These are phyloP conservation scores for Phaenicophaeus curvirostris DNA, from an alignment of 2,797 vertebrate genomes.

Conservation along the genomic window DNA sequence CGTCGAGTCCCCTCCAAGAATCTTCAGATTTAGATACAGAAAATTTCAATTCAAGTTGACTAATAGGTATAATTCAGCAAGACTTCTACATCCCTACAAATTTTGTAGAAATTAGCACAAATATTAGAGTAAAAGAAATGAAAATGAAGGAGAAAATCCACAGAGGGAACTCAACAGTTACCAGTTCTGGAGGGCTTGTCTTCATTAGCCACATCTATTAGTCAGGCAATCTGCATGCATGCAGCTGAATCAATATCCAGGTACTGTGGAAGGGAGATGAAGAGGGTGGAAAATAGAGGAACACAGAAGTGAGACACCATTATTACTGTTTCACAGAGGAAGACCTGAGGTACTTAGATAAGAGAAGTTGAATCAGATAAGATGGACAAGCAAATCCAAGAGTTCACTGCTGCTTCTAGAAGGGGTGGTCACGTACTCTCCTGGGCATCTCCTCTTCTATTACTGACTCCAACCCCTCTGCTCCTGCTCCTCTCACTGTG, in stretches of 20 bases:
- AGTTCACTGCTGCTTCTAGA: not conserved
- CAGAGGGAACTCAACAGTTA: not conserved
- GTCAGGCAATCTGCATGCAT: not conserved
- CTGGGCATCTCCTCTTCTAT: rapidly evolving
- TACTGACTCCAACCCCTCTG: not conserved
- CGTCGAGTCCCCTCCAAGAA: not conserved
- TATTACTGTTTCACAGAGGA: not conserved
- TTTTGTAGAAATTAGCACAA: not conserved
- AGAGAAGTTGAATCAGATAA: not conserved
- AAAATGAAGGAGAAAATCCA: not conserved
- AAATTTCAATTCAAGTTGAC: not conserved
- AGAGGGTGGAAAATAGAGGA: not conserved
- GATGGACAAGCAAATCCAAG: not conserved
- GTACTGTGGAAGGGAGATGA: not conserved
- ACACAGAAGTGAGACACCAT: not conserved
- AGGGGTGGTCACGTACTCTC: not conserved
- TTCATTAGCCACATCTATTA: not conserved
- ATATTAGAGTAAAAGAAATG: not conserved
- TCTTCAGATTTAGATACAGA: not conserved
- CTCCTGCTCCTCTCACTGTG: not conserved
- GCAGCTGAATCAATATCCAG: not conserved
- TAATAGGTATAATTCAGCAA: not conserved
- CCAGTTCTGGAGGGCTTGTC: not conserved
- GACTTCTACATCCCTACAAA: not conserved
- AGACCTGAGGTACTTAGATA: not conserved